Evolutionary conservation across 2,888 invertebrate species (phyloP), one percentile per base, ranked within the genome.

Genomic region (Halictus quadricinctus): DNA sequence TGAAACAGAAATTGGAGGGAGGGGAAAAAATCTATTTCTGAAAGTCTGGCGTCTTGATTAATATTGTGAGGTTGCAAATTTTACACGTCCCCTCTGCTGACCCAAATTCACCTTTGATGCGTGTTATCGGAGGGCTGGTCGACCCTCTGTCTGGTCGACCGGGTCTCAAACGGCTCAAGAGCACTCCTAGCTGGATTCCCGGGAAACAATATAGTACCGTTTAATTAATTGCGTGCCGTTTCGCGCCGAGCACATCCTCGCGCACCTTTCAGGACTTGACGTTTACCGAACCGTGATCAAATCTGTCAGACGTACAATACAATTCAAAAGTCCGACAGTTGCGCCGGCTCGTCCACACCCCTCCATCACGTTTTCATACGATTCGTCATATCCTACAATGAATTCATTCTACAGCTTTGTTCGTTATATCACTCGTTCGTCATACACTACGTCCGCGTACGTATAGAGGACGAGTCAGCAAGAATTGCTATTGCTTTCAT

Each of bases 201-300:
- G 66, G 66, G 66, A 69, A 69, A 69, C 66, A 69, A 69, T 69
- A 69, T 69, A 69, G 66, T 18, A 21, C 66, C 18, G 66, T 69
- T 69, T 69, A 69, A 69, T 69, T 69, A 69, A 69, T 69, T 69
- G 66, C 66, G 66, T 41, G 36, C 66, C 66, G 66, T 69, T 66
- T 69, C 41, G 41, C 66, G 36, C 66, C 36, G 10, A 69, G 66
- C 36, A 69, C 21, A 69, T 69, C 66, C 66, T 69, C 66, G 66
- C 66, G 21, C 66, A 21, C 36, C 41, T 69, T 69, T 69, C 41
- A 69, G 18, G 41, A 36, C 41, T 21, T 69, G 41, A 69, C 66
- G 66, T 69, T 41, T 21, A 36, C 66, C 4, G 66, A 36, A 36
- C 66, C 66, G 66, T 10, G 66, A 36, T 36, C 8, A 69, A 69